Conservation (phyloP, 1,140 invertebrate genomes). For the Drosophila funebris region DNA sequence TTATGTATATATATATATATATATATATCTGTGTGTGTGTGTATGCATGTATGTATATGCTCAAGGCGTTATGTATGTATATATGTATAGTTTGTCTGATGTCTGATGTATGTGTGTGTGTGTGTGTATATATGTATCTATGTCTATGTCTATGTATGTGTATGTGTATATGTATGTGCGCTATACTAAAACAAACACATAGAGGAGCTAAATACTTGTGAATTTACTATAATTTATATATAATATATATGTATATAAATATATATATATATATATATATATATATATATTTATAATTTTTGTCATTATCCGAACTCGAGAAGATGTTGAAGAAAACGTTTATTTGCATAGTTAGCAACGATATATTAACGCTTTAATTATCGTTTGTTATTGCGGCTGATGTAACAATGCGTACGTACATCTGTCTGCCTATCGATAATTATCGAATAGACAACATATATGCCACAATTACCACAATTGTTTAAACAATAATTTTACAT, state of each 20-base stretch:
- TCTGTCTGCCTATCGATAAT: neutral
- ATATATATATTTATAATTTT: neutral
- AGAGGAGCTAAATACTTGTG: constrained; percentile 38
- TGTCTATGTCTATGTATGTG: neutral
- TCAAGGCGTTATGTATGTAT: constrained; percentile 9
- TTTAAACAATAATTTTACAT: constrained; percentile 7
- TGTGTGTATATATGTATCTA: neutral
- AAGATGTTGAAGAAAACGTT: constrained; percentile 38
- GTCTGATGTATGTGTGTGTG: neutral
- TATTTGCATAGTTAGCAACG: constrained; percentile 24
- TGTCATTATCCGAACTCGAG: constrained; percentile 39
- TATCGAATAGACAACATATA: too few relatives aligned
- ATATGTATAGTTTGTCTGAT: too few relatives aligned
- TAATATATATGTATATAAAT: neutral
- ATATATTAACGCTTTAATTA: constrained; percentile 12
- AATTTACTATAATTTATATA: constrained; percentile 23
- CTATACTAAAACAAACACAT: constrained; percentile 44
- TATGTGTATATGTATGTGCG: constrained; percentile 15
- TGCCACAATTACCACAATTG: neutral
- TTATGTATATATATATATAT: constrained; percentile 12
- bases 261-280: constrained; percentile 2
- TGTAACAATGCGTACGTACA: neutral
- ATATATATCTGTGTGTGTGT: constrained; percentile 9
- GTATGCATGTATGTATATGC: neutral
- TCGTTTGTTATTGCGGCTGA: neutral